Base-by-base conservation (phyloP, 2,888 invertebrate genomes). In the Biston betularia region DNA sequence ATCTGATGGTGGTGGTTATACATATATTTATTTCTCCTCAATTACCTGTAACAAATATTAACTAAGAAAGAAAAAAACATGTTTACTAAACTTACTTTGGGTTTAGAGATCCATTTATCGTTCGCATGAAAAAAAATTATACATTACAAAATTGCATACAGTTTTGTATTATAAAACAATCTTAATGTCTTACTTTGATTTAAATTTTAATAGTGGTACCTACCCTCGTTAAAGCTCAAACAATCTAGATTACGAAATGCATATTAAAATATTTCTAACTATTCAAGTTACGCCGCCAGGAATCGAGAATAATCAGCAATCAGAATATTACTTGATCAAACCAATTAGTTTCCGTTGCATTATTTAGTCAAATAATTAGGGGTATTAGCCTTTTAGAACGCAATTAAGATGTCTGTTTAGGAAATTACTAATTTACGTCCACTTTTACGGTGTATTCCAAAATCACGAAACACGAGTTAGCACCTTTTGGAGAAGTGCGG, bases 391-490 rank as follows among this genome's bases (percentile, higher is more conserved):
- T 73, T 73, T 76, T 70, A 66, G 68, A 73, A 54, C 45, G 68
- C 71, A 75, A 86, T 86, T 82, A 83, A 77, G 74, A 82, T 77
- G 77, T 80, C 78, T 73, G 77, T 76, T 79, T 83, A 83, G 87
- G 85, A 86, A 87, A 87, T 87, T 84, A 82, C 77, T 81, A 86
- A 88, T 89, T 88, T 77, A 85, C 88, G 84, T 81, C 71, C 80
- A 79, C 82, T 86, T 84, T 88, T 88, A 86, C 85, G 76, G 75
- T 78, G 79, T 83, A 87, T 87, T 86, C 83, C 83, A 81, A 82
- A 83, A 85, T 89, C 92, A 92, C 90, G 92, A 86, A 87, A 81
- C 79, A 76, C 77, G 77, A 83, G 82, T 93, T 92, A 92, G 86
- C 92, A 91, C 89, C 89, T 89, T 79, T 80, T 78, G 76, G 79